A percentile compares a stretch with the other conserved stretches of the same genome.
These are phyloP conservation scores for Ictalurus punctatus DNA, from an alignment of 2,113 vertebrate species.

Conservation along the genomic window DNA sequence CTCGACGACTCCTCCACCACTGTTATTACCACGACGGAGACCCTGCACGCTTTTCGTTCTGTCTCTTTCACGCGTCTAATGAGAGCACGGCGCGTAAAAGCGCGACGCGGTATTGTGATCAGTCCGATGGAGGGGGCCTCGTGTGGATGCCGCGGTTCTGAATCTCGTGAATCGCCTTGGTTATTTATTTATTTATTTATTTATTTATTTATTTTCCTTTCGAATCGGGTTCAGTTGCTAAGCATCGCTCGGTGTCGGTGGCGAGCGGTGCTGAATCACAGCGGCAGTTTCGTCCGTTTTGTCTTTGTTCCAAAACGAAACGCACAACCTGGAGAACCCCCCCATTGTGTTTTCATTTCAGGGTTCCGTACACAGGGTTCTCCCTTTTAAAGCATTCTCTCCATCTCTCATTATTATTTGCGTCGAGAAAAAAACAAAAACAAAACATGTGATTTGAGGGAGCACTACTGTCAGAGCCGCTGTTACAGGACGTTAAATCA, in stretches of 20 bases:
- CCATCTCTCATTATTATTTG: not conserved
- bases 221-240: not conserved
- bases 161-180: not conserved
- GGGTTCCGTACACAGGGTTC: not conserved
- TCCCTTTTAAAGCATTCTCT: not conserved
- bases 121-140: rapidly evolving
- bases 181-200: not conserved
- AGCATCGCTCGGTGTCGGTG: not conserved
- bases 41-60: slow-evolving; percentile 22
- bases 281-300: not conserved
- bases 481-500: not conserved
- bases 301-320: not conserved
- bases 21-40: slow-evolving; percentile 24
- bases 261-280: not conserved
- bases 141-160: not conserved
- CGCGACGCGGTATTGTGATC: not conserved
- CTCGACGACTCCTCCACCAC: slow-evolving; percentile 12
- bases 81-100: not conserved
- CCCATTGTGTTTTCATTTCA: too few relatives aligned
- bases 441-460: not conserved
- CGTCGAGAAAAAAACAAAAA: too few relatives aligned
- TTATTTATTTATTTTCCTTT: not conserved
- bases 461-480: not conserved
- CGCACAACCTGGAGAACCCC: too few relatives aligned
- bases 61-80: not conserved